Base-by-base conservation (phyloP, 2,113 vertebrate genomes). In the Cyphomyrus discorhynchus region DNA sequence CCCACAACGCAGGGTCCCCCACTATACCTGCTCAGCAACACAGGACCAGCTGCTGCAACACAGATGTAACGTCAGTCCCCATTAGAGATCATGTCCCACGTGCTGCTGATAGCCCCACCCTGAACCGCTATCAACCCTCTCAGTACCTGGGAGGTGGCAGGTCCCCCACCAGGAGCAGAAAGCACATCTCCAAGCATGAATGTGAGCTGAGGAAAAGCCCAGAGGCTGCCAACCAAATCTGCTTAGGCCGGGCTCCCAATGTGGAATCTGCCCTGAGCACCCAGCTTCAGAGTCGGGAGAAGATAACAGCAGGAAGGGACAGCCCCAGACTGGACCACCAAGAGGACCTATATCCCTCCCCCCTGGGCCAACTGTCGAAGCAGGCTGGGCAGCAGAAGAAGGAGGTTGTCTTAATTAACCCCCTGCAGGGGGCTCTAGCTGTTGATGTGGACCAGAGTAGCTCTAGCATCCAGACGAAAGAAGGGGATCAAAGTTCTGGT, bases 121-220 rank as follows among this genome's bases (percentile, higher is more conserved):
- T 91, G 87, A 92, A 93, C 88, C 92, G 90, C n/a, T 93, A 94
- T 87, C 93, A 92, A 58, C 86, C 13, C 0, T 91, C 92, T 1
- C 94, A 94, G 89, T 93, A 91, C 92, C 92, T 70, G 0, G 93
- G 91, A 74, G 91, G 92, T 49, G 46, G 3, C 39, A 89, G 88
- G n/a, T 56, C 91, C 5, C 82, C 90, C 0, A n/a, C 53, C 5
- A 15, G 80, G 62, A 93, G 94, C 8, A n/a, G 0, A 0, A 91
- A 88, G 46, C 90, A 86, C 8, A 85, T 92, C 17, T 42, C 39
- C 56, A 31, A 42, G 24, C 94, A 86, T 53, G 74, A 91, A 19
- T 35, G 84, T 52, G 86, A 88, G 42, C 88, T 85, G 0, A 70
- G 27, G 21, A 88, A 92, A 35, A 92, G 92, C 77, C 92, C 93